Evolutionary conservation across 2,797 vertebrate species (phyloP).

Genomic region (Stomatorhinus walkeri): DNA sequence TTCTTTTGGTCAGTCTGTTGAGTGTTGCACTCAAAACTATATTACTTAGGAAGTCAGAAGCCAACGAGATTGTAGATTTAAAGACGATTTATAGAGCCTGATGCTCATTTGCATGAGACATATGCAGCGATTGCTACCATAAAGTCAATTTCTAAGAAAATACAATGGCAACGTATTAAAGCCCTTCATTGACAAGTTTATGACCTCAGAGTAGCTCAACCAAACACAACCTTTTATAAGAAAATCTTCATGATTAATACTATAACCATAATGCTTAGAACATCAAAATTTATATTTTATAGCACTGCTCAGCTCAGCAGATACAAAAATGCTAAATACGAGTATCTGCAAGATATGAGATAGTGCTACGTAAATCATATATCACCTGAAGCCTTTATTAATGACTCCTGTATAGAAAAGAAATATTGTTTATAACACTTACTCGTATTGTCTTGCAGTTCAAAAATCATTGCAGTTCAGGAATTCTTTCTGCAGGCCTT

Average conservation of each 20-base stretch:
- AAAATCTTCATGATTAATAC: constrained; percentile 11
- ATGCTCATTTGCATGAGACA: constrained; percentile 11
- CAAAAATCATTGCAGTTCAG: background rate
- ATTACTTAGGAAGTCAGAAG: background rate
- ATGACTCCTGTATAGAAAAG: background rate
- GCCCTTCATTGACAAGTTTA: constrained; percentile 10
- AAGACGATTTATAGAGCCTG: background rate
- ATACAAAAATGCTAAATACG: background rate
- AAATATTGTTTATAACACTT: background rate
- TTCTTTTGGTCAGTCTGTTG: background rate
- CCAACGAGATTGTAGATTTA: background rate
- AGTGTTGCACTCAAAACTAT: background rate
- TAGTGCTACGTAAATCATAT: background rate
- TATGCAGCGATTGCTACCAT: background rate
- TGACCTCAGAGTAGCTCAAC: background rate
- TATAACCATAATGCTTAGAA: background rate
- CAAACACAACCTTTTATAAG: background rate
- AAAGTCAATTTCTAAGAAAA: constrained; percentile 4
- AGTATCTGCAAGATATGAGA: background rate
- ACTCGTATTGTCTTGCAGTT: background rate
- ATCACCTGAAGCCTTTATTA: constrained; percentile 13
- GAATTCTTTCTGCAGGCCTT: background rate
- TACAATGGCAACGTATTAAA: background rate
- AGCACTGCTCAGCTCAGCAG: background rate
- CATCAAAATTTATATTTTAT: background rate